Evolutionary conservation across 2,113 vertebrate genomes (phyloP), one percentile per base, ranked within the genome.

Genomic region (Phyllostomus hastatus): DNA sequence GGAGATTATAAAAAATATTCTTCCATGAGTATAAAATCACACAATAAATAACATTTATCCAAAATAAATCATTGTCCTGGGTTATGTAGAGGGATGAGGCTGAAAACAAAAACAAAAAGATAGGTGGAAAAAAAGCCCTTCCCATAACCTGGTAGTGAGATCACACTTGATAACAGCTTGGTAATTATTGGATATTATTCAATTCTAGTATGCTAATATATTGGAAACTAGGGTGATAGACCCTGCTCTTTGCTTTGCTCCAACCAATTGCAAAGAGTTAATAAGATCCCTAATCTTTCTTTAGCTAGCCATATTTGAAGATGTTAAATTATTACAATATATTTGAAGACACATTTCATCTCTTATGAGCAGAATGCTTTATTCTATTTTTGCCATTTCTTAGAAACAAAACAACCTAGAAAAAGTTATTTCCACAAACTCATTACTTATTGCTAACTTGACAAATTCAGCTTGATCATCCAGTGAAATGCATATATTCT

Each of bases 371-470:
- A 54, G 46, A 95, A 83, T 46, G 80, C 22, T 90, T 94, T 64
- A 92, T 93, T 97, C 89, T 97, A 95, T 96, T 93, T 97, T 97
- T 91, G n/a, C 48, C 22, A 52, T 95, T 97, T 90, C 59, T 95
- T 94, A 94, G 92, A 93, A 95, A 95, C 78, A 90, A 84, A 94
- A 86, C 78, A 86, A 96, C 66, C 89, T 90, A 80, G 89, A 81
- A 92, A 94, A 92, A 81, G 61, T 92, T 70, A 94, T 96, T 95
- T 43, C 78, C n/a, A 94, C 41, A 92, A 95, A 96, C 76, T 90
- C 66, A 91, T 95, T 94, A 94, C 81, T 93, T 94, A 97, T 91
- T 97, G 67, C 89, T 95, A 97, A 94, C 54, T 88, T 97, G 52
- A 94, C 78, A 96, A 94, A 96, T 94, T 94, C 88, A 94, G 26